Conservation (phyloP, 2,888 invertebrate species). For the Calameuta filiformis region DNA sequence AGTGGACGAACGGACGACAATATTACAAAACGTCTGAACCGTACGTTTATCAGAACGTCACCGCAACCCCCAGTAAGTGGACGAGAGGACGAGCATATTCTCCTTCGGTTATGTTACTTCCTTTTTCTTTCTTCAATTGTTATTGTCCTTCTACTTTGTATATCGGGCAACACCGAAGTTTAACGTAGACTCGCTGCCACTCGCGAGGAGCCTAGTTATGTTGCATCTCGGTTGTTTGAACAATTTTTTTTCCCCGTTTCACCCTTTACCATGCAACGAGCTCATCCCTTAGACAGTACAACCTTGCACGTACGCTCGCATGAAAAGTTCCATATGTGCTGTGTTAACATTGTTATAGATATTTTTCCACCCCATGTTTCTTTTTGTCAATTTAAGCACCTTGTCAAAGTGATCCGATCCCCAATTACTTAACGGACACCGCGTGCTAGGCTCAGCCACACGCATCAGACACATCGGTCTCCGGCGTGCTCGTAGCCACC, state of each 20-base stretch:
- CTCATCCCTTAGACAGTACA: neutral
- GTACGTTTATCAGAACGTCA: neutral
- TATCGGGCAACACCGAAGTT: neutral
- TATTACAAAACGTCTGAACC: neutral
- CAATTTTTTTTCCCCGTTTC: neutral
- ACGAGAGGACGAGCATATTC: neutral
- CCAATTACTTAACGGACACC: neutral
- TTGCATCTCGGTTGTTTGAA: too few relatives aligned
- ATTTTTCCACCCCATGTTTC: neutral
- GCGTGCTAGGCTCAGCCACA: neutral
- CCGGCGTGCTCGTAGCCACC: neutral
- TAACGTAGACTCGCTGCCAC: neutral
- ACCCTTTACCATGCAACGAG: neutral
- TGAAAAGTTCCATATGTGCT: neutral
- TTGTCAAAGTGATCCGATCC: neutral
- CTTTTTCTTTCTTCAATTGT: conserved; percentile 5
- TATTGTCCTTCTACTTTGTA: neutral
- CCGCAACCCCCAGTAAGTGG: neutral
- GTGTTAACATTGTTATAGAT: neutral
- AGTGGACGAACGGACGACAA: conserved; percentile 34
- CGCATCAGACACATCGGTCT: too few relatives aligned
- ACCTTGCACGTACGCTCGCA: neutral
- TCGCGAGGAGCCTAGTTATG: neutral
- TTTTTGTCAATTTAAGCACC: neutral
- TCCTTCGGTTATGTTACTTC: neutral